These are phyloP conservation scores for Megathymus violae DNA, from an alignment of 1,140 invertebrate species.

Conservation along the genomic window DNA sequence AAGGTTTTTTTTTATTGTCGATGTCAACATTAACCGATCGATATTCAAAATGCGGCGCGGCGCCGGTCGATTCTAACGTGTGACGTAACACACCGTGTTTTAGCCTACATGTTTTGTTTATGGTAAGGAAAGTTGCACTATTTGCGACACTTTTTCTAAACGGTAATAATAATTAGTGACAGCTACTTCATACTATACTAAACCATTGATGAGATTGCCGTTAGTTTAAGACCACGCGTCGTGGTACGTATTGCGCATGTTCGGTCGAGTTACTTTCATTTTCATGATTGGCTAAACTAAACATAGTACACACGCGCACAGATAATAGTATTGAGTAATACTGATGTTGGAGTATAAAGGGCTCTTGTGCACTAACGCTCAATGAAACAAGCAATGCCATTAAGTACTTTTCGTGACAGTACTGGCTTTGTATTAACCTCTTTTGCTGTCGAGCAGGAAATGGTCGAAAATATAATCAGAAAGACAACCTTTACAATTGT, in stretches of 20 bases:
- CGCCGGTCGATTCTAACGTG: constrained; percentile 44
- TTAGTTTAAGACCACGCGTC: background rate
- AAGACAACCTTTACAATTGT: too few species aligned
- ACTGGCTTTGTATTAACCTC: too few species aligned
- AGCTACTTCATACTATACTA: background rate
- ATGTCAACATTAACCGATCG: constrained; percentile 40
- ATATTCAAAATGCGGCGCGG: constrained; percentile 48
- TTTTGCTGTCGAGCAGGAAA: too few species aligned
- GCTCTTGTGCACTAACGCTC: too few species aligned
- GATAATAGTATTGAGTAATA: background rate
- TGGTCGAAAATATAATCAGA: too few species aligned
- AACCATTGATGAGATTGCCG: background rate
- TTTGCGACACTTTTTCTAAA: background rate
- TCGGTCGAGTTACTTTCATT: background rate
- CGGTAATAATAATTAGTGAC: too few species aligned
- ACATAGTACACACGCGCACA: background rate
- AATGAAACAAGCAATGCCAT: too few species aligned
- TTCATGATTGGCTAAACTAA: background rate
- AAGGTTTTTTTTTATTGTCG: constrained; percentile 31
- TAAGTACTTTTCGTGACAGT: too few species aligned
- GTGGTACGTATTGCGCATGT: background rate
- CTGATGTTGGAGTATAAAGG: too few species aligned
- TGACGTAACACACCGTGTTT: constrained; percentile 44
- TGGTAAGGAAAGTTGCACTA: background rate
- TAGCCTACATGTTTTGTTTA: background rate